Evolutionary conservation across 2,113 vertebrate genomes (phyloP).

Genomic region (Chroicocephalus ridibundus): DNA sequence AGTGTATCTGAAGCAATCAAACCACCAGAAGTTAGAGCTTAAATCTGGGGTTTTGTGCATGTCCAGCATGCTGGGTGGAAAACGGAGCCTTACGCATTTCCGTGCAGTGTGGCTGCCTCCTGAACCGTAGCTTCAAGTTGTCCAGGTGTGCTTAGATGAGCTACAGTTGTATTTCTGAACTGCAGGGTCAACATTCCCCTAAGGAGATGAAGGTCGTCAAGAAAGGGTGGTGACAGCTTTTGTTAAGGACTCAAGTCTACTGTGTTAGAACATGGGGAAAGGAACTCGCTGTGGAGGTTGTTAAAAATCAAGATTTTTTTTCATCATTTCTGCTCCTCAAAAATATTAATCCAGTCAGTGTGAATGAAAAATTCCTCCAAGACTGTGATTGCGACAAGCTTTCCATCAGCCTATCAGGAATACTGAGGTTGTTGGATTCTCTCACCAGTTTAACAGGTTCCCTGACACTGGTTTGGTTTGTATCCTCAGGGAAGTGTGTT

Average conservation of each 20-base stretch:
- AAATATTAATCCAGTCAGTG: not conserved
- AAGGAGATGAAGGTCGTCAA: not conserved
- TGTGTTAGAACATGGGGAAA: not conserved
- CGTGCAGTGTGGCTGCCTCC: not conserved
- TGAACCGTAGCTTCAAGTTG: not conserved
- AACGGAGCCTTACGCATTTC: rapidly evolving
- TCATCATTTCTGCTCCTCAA: not conserved
- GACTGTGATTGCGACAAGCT: not conserved
- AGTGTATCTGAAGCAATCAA: not conserved
- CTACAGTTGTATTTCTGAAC: not conserved
- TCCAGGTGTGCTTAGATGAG: not conserved
- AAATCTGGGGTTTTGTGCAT: not conserved
- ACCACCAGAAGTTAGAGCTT: not conserved
- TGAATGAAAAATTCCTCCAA: not conserved
- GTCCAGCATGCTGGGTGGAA: not conserved
- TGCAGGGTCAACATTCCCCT: not conserved
- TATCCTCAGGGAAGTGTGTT: not conserved
- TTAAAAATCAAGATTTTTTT: not conserved
- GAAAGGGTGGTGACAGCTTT: not conserved
- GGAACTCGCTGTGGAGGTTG: not conserved
- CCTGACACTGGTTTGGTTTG: not conserved
- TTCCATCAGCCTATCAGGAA: not conserved
- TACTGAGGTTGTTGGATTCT: not conserved
- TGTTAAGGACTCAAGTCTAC: not conserved
- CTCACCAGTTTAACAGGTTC: not conserved